These are phyloP conservation scores for Calyptommatus sinebrachiatus DNA, from an alignment of 2,113 vertebrate genomes.

Conservation along the genomic window DNA sequence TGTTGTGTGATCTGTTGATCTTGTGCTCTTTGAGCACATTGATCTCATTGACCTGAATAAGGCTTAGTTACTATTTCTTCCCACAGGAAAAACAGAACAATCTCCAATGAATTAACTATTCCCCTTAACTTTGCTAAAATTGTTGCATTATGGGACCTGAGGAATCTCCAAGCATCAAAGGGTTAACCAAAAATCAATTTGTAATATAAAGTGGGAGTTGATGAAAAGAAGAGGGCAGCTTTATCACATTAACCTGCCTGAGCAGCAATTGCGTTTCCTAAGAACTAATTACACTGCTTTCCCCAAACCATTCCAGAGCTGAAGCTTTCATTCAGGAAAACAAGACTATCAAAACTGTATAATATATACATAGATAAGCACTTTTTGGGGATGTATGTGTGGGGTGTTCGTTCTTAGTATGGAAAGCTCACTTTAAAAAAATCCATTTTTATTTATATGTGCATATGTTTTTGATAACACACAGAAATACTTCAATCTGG, in stretches of 20 bases:
- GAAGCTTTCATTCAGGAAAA: conserved; percentile 4
- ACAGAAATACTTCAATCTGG: too few relatives aligned
- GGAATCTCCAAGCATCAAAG: background rate
- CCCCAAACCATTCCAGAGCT: conserved; percentile 9
- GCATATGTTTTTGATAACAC: too few relatives aligned
- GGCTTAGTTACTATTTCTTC: background rate
- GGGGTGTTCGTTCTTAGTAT: too few relatives aligned
- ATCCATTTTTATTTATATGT: too few relatives aligned
- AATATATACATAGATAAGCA: too few relatives aligned
- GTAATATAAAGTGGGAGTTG: conserved; percentile 4
- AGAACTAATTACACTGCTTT: conserved; percentile 24
- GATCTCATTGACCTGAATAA: background rate
- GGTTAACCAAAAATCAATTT: conserved; percentile 20
- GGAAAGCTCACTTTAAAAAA: too few relatives aligned
- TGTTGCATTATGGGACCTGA: background rate
- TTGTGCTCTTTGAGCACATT: conserved; percentile 1
- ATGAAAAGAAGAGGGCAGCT: background rate
- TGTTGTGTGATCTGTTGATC: background rate
- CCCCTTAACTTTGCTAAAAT: background rate
- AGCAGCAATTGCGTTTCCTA: conserved; percentile 3
- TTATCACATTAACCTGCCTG: conserved; percentile 7
- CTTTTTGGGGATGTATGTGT: too few relatives aligned
- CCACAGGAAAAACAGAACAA: background rate
- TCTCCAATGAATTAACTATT: conserved; percentile 12
- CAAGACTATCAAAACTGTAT: background rate